phyloP scores from a whole-genome alignment of 2,113 vertebrate species.

The Scalopus aquaticus region DNA sequence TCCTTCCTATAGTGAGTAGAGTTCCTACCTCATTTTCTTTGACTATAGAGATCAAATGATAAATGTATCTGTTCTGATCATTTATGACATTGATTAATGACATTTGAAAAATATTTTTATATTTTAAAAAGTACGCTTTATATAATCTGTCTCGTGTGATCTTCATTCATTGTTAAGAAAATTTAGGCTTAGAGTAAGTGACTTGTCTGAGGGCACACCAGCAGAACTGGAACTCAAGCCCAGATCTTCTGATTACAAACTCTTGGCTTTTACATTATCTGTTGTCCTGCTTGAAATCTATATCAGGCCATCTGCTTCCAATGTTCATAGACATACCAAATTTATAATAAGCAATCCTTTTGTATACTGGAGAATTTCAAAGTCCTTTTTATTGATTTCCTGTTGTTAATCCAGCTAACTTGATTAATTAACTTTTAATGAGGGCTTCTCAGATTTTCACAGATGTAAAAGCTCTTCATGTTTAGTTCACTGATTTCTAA shows the following conservation, averaged over 20 bases:
- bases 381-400: constrained; percentile 21
- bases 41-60: neutral
- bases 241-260: neutral
- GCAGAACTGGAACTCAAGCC: neutral
- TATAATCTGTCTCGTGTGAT: neutral
- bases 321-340: constrained; percentile 30
- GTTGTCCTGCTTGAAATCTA: constrained; percentile 1
- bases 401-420: constrained; percentile 25
- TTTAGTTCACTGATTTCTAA: neutral
- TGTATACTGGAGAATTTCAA: neutral
- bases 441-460: constrained; percentile 33
- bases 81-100: neutral
- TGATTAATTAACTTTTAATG: constrained; percentile 35
- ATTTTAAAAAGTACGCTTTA: neutral
- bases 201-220: neutral
- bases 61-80: constrained; percentile 2
- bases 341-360: constrained; percentile 28
- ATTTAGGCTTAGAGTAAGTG: neutral
- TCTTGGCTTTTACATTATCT: constrained; percentile 4
- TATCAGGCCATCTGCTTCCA: constrained; percentile 4
- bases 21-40: neutral
- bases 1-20: neutral
- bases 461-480: neutral
- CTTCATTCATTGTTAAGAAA: neutral
- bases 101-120: neutral